phyloP scores from a whole-genome alignment of 2,113 vertebrate genomes.

The Oreotrochilus melanogaster region DNA sequence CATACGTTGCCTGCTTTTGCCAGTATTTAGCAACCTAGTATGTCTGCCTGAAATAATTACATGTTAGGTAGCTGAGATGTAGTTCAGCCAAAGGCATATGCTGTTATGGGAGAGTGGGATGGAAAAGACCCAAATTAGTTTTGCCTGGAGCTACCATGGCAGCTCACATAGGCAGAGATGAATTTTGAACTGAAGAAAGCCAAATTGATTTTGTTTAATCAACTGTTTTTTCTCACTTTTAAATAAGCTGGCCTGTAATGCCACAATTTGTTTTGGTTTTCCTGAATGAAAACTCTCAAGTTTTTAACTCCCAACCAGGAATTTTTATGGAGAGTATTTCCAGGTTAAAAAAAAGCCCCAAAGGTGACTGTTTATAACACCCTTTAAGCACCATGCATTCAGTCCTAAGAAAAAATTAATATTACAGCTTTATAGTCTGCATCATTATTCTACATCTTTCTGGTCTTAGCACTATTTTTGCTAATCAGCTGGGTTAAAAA shows the following conservation, averaged over 20 bases:
- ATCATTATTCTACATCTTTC: background rate
- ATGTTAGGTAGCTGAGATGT: background rate
- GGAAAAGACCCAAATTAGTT: slow-evolving; percentile 38
- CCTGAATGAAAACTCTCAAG: slow-evolving; percentile 1
- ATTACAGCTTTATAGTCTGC: background rate
- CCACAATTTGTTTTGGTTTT: slow-evolving; percentile 46
- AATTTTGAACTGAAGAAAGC: slow-evolving; percentile 25
- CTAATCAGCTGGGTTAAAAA: background rate
- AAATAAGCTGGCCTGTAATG: background rate
- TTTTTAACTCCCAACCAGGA: background rate
- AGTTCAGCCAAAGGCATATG: slow-evolving; percentile 17
- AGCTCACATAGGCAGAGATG: background rate
- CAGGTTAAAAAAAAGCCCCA: background rate
- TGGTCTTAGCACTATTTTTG: background rate
- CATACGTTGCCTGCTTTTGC: slow-evolving; percentile 6
- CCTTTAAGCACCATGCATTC: background rate
- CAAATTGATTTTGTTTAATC: slow-evolving; percentile 34
- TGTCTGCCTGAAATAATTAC: slow-evolving; percentile 22
- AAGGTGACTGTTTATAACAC: background rate
- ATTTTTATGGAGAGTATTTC: slow-evolving; percentile 31
- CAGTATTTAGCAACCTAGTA: background rate
- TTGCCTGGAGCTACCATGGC: slow-evolving; percentile 19
- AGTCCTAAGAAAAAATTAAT: background rate
- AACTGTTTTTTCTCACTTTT: slow-evolving; percentile 6
- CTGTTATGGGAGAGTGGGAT: slow-evolving; percentile 3